A percentile compares a stretch with the other conserved stretches of the same genome.
phyloP scores from a whole-genome alignment of 2,797 vertebrate species.

The Gastrophryne carolinensis region DNA sequence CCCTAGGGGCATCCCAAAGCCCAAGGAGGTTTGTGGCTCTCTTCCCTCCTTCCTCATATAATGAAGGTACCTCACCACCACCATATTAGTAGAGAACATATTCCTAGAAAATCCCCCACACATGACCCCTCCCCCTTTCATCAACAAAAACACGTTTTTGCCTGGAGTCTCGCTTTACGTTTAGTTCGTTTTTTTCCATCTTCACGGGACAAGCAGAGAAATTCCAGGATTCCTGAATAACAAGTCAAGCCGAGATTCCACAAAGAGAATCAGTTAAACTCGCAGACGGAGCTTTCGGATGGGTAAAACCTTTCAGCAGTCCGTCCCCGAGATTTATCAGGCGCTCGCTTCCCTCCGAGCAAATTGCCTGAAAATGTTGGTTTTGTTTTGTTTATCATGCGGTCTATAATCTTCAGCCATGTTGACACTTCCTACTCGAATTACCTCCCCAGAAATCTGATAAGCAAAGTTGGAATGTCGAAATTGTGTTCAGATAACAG shows the following conservation, averaged over 20 bases:
- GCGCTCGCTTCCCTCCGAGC: slow-evolving; percentile 21
- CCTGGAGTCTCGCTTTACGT: too few relatives aligned
- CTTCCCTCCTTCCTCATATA: too few relatives aligned
- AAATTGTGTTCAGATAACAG: slow-evolving; percentile 52
- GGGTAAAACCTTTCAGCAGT: background rate
- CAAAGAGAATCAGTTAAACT: background rate
- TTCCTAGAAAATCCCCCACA: too few relatives aligned
- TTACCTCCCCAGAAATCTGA: slow-evolving; percentile 48
- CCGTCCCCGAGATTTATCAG: slow-evolving; percentile 5
- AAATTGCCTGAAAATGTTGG: slow-evolving; percentile 42
- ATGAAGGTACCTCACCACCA: too few relatives aligned
- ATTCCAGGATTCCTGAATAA: slow-evolving; percentile 15
- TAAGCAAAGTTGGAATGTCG: slow-evolving; percentile 52
- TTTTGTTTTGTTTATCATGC: slow-evolving; percentile 47
- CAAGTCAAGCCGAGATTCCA: background rate
- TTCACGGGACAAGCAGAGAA: background rate
- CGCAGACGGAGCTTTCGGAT: background rate
- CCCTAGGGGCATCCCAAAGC: too few relatives aligned
- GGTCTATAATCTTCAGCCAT: slow-evolving; percentile 49
- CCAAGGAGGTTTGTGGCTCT: too few relatives aligned
- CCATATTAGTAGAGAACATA: too few relatives aligned
- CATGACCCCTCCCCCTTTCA: too few relatives aligned
- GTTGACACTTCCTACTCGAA: slow-evolving; percentile 52
- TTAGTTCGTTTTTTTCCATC: background rate
- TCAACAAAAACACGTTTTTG: too few relatives aligned